Conservation (phyloP, 2,113 vertebrate species). For the Camelus dromedarius region DNA sequence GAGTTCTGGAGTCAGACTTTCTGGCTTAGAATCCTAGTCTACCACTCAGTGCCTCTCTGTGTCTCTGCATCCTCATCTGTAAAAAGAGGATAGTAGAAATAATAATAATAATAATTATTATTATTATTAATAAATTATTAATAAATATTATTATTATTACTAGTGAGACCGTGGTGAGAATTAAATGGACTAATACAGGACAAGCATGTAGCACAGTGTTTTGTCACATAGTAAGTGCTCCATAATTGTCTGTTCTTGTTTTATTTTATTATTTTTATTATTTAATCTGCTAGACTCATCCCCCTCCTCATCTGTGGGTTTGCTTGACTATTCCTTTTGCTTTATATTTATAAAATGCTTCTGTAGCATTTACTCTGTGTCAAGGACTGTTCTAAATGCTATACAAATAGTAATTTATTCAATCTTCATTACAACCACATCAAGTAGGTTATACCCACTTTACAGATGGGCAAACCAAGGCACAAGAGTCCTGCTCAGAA, state of each 20-base stretch:
- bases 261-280: neutral
- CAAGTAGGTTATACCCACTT: neutral
- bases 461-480: neutral
- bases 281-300: neutral
- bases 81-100: neutral
- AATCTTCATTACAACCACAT: neutral
- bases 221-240: neutral
- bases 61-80: neutral
- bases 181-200: neutral
- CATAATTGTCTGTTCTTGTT: neutral
- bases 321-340: slow-evolving; percentile 8
- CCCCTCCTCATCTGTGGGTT: neutral
- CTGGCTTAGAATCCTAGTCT: neutral
- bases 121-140: too few species aligned
- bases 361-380: neutral
- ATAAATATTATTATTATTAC: neutral
- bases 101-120: neutral
- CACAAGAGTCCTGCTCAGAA: neutral
- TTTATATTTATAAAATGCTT: slow-evolving; percentile 15
- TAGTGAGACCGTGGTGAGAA: neutral
- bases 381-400: neutral
- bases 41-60: neutral
- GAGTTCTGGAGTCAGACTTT: neutral
- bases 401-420: slow-evolving; percentile 17
- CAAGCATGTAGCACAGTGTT: neutral